phyloP scores from a whole-genome alignment of 2,797 vertebrate species.

The Botia almorhae region DNA sequence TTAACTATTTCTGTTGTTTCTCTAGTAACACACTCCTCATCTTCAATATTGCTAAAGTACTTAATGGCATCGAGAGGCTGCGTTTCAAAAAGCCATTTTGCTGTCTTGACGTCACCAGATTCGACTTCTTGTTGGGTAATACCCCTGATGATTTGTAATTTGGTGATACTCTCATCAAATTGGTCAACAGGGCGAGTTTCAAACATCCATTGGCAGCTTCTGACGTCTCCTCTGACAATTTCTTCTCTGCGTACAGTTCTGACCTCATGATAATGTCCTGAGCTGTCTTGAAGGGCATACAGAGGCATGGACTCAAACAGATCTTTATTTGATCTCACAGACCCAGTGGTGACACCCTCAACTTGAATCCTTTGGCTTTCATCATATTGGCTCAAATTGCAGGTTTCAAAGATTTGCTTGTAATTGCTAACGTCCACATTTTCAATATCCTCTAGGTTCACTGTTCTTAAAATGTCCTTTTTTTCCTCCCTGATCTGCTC shows the following conservation, averaged over 20 bases:
- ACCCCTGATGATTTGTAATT: slow-evolving; percentile 90
- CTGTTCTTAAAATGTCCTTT: slow-evolving; percentile 82
- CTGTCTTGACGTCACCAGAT: slow-evolving; percentile 91
- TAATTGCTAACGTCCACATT: slow-evolving; percentile 87
- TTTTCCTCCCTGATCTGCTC: slow-evolving; percentile 88
- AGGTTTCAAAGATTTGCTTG: slow-evolving; percentile 87
- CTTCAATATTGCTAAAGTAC: slow-evolving; percentile 85
- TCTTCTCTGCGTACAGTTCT: slow-evolving; percentile 91
- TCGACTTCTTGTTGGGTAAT: slow-evolving; percentile 91
- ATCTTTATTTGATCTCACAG: slow-evolving; percentile 86
- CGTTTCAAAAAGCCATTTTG: slow-evolving; percentile 96
- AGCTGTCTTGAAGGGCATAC: slow-evolving; percentile 90
- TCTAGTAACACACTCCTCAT: slow-evolving; percentile 75
- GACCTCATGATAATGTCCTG: slow-evolving; percentile 89
- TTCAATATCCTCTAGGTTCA: slow-evolving; percentile 87
- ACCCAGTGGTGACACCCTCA: slow-evolving; percentile 84
- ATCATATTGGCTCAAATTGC: slow-evolving; percentile 76
- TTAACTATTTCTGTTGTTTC: slow-evolving; percentile 78
- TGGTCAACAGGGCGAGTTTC: slow-evolving; percentile 92
- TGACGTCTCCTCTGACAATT: slow-evolving; percentile 89
- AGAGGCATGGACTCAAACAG: slow-evolving; percentile 87
- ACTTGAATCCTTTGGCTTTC: slow-evolving; percentile 84
- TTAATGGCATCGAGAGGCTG: slow-evolving; percentile 92
- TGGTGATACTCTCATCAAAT: slow-evolving; percentile 86
- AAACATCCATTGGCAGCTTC: slow-evolving; percentile 92